phyloP scores from a whole-genome alignment of 2,797 vertebrate genomes.

The Champsocephalus gunnari region DNA sequence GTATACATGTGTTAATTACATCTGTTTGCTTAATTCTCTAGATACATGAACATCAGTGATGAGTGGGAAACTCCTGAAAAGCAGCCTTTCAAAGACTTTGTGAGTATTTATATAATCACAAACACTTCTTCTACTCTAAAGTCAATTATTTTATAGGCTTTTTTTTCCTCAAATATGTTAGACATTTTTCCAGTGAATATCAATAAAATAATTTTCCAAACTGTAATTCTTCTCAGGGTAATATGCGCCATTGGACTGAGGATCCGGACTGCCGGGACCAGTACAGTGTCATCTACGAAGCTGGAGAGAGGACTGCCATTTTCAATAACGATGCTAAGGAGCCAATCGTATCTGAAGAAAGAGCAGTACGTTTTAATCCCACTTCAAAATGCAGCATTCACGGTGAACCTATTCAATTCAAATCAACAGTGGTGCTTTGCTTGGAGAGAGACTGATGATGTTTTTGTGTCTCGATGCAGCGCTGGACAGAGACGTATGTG shows the following conservation, averaged over 20 bases:
- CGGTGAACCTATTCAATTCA: accelerated
- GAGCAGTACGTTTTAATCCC: conserved; percentile 87
- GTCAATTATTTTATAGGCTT: background rate
- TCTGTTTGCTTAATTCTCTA: conserved; percentile 60
- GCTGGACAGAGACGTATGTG: conserved; percentile 98
- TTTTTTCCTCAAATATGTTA: background rate
- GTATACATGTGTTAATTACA: background rate
- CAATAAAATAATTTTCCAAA: background rate
- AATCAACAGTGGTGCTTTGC: background rate
- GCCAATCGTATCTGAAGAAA: conserved; percentile 92
- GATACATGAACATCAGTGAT: conserved; percentile 97
- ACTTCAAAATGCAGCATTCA: background rate
- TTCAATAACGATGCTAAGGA: conserved; percentile 97
- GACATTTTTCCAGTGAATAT: background rate
- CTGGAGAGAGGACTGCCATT: conserved; percentile 95
- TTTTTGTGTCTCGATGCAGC: conserved; percentile 75
- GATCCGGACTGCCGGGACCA: conserved; percentile 97
- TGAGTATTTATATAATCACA: conserved; percentile 75
- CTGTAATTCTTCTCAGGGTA: conserved; percentile 85
- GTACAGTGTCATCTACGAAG: conserved; percentile 98
- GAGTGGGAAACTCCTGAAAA: conserved; percentile 98
- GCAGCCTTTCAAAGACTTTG: conserved; percentile 98
- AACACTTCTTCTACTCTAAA: background rate
- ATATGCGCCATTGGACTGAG: conserved; percentile 97
- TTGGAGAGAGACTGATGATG: background rate